Evolutionary conservation across 30 jellyfish, hydroid and myxozoan genomes (phyloP).

Genomic region (Aurelia aurita complex sp. Pacific): DNA sequence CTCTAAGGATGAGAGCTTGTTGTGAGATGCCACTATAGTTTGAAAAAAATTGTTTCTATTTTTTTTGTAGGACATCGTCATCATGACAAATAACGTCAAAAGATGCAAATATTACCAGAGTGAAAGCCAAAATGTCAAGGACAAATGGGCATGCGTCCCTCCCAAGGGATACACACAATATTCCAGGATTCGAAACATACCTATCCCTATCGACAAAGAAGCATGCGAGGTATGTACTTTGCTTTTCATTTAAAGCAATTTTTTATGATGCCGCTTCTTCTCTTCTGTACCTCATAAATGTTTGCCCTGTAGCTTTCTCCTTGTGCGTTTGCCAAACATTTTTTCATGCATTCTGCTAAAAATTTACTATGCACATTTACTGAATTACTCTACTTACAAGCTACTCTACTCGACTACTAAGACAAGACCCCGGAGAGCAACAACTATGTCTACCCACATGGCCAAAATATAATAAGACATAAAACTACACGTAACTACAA

Average conservation of each 20-base stretch:
- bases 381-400: no score
- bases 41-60: background rate
- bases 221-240: constrained; percentile 56
- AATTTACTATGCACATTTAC: no score
- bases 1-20: background rate
- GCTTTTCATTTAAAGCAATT: background rate
- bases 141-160: constrained; percentile 48
- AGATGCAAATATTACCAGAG: constrained; percentile 69
- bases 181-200: constrained; percentile 32
- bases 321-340: no score
- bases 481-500: no score
- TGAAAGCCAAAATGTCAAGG: constrained; percentile 78
- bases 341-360: no score
- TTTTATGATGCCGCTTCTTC: background rate
- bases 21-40: background rate
- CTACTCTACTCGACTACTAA: no score
- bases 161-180: constrained; percentile 38
- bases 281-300: no score
- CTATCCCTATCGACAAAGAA: constrained; percentile 50
- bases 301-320: no score
- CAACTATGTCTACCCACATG: no score
- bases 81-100: constrained; percentile 60
- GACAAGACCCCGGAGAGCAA: no score
- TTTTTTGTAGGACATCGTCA: constrained; percentile 60
- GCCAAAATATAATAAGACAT: no score